Base-by-base conservation (phyloP, 2,888 invertebrate genomes). In the Drosophila neotestacea region DNA sequence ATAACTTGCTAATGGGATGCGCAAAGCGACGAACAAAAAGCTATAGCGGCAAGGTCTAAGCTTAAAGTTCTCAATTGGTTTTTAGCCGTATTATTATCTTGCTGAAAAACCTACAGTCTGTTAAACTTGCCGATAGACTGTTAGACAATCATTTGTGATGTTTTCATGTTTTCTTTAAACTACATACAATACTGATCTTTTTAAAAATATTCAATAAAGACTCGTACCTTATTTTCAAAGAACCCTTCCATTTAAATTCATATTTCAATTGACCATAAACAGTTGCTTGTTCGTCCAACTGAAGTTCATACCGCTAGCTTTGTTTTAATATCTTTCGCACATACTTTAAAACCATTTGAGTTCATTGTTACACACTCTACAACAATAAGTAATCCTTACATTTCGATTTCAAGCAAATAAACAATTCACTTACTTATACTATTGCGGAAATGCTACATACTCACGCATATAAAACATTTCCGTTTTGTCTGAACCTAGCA, bases 401-500 rank as follows among this genome's bases (percentile, higher is more conserved):
- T 9, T 22, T 13, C 6, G 13, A 13, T 56, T 32, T 32, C 36
- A 48, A 32, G 58, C 59, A 70, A 83, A 83, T 65, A 77, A 73
- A 76, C 81, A 80, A 66, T 1, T 32, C 2, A 32, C 32, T 47
- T 50, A 50, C 69, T 74, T 70, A 52, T 67, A 71, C 64, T 51
- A 46, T 41, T 63, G 48, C 72, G 85, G 85, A 81, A 85, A 79
- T 50, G 56, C 38, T 60, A 50, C 58, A 68, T 30, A 44, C 50
- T 46, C 56, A 13, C 55, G 11, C 13, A 60, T 61, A 56, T 28
- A 51, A 28, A 55, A 77, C 72, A 76, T 73, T 76, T 87, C 82
- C 82, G 87, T 76, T 87, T 61, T 22, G 10, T 55, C 27, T 22
- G 44, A 47, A 9, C 13, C 30, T 32, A 72, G 58, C 83, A 88